These are phyloP conservation scores for Adela reaumurella DNA, from an alignment of 2,888 invertebrate genomes.

Conservation along the genomic window DNA sequence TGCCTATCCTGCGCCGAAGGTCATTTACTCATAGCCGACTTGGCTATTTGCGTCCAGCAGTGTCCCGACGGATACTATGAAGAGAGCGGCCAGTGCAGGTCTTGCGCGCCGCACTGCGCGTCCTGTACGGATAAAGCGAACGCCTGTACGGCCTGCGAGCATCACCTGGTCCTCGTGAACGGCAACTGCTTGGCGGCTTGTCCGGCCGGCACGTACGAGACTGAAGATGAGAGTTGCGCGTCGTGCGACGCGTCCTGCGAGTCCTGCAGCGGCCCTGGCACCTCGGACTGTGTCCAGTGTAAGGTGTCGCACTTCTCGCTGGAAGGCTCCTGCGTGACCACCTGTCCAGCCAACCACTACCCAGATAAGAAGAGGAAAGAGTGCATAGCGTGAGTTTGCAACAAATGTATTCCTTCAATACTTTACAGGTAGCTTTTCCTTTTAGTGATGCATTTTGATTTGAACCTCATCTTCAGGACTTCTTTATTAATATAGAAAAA, in stretches of 20 bases:
- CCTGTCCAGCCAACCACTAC: slow-evolving; percentile 72
- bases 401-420: too few species aligned
- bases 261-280: slow-evolving; percentile 74
- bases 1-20: slow-evolving; percentile 82
- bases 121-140: slow-evolving; percentile 81
- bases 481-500: too few species aligned
- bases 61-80: slow-evolving; percentile 90
- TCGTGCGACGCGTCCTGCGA: slow-evolving; percentile 77
- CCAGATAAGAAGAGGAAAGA: slow-evolving; percentile 76
- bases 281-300: slow-evolving; percentile 79
- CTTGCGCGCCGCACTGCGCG: slow-evolving; percentile 83
- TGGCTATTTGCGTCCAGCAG: slow-evolving; percentile 82
- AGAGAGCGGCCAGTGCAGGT: slow-evolving; percentile 73
- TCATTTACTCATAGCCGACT: slow-evolving; percentile 77
- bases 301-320: slow-evolving; percentile 66
- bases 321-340: slow-evolving; percentile 67
- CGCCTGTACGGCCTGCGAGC: slow-evolving; percentile 83
- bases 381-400: slow-evolving; percentile 61
- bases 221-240: slow-evolving; percentile 81
- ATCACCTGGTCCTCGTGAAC: slow-evolving; percentile 78
- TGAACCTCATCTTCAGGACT: too few species aligned
- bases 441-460: too few species aligned
- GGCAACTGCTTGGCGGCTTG: slow-evolving; percentile 82
- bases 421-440: too few species aligned
- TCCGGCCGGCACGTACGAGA: slow-evolving; percentile 78